Conservation (phyloP, 2,797 vertebrate species). For the Hafferia zeledoni region DNA sequence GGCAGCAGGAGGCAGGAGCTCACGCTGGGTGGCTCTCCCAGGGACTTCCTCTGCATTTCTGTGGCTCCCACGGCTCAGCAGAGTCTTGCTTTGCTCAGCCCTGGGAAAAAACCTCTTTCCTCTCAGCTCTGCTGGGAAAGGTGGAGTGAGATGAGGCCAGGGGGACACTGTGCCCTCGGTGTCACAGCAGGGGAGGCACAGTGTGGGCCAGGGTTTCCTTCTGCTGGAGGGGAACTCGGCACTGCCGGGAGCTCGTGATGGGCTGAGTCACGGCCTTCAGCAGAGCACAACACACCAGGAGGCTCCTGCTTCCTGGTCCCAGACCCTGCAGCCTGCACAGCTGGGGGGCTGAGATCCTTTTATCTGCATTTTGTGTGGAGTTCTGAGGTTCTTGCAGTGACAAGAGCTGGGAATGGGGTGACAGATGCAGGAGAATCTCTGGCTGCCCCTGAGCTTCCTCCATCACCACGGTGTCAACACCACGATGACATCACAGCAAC, state of each 20-base stretch:
- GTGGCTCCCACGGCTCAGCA: neutral
- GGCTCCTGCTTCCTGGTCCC: neutral
- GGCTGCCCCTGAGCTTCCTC: neutral
- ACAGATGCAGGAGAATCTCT: neutral
- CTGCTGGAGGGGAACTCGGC: neutral
- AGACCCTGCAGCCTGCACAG: neutral
- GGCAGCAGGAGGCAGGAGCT: neutral
- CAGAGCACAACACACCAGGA: fast-evolving
- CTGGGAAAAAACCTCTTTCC: neutral
- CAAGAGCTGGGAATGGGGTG: neutral
- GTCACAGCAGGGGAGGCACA: neutral
- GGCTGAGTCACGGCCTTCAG: neutral
- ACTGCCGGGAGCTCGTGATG: fast-evolving
- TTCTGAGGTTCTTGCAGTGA: fast-evolving
- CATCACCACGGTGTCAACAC: fast-evolving
- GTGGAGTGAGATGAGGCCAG: neutral
- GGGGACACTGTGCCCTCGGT: fast-evolving
- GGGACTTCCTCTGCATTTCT: fast-evolving
- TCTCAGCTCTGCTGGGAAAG: neutral
- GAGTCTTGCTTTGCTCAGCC: neutral
- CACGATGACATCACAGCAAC: neutral
- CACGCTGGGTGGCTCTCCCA: neutral
- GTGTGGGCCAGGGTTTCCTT: neutral
- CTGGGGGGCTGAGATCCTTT: fast-evolving
- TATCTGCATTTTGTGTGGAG: neutral